These are phyloP conservation scores for Uloborus diversus DNA, from an alignment of 1,140 invertebrate species.

Conservation along the genomic window DNA sequence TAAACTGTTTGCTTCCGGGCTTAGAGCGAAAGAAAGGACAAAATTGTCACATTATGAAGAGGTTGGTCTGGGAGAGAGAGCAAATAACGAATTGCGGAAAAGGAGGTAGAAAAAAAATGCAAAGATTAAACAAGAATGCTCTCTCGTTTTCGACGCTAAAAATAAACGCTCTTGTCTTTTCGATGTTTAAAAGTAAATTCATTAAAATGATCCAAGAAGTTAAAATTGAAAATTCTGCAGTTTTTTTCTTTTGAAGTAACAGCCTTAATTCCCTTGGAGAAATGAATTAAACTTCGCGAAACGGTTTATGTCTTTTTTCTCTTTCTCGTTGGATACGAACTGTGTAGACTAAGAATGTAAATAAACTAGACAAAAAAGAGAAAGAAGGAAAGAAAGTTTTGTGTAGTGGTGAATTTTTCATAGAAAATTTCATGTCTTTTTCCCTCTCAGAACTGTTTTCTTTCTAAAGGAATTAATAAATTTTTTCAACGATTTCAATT, in stretches of 20 bases:
- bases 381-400: too few relatives aligned
- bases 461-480: too few relatives aligned
- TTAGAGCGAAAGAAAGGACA: constrained; percentile 20
- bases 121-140: not conserved
- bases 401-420: too few relatives aligned
- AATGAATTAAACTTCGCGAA: too few relatives aligned
- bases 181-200: constrained; percentile 39
- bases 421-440: too few relatives aligned
- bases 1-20: constrained; percentile 44
- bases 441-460: too few relatives aligned
- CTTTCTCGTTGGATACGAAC: too few relatives aligned
- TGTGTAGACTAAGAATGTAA: too few relatives aligned
- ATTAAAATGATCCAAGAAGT: constrained; percentile 39
- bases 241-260: constrained; percentile 16
- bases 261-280: too few relatives aligned
- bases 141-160: constrained; percentile 16
- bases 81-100: constrained; percentile 38
- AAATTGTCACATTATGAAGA: constrained; percentile 51
- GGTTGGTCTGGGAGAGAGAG: constrained; percentile 23
- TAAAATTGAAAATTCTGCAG: constrained; percentile 24
- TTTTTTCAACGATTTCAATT: too few relatives aligned
- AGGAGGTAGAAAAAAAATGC: constrained; percentile 6
- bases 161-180: constrained; percentile 27
- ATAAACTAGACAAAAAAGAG: too few relatives aligned
- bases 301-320: too few relatives aligned